Base-by-base conservation (phyloP, 2,797 vertebrate genomes). In the Phylloscopus collybita region DNA sequence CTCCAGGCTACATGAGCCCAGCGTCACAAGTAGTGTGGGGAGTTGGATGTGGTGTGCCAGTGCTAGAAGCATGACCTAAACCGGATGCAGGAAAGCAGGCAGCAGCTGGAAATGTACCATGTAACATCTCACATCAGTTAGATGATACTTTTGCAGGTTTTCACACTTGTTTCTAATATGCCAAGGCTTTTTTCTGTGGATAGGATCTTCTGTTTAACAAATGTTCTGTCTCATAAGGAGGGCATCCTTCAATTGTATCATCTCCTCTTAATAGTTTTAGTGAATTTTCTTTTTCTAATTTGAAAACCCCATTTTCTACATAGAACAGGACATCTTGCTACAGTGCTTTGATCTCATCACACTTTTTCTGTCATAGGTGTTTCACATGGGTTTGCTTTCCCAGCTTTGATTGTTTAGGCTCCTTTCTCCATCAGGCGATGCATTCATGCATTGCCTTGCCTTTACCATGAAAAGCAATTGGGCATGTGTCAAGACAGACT, bases 1-100 rank as follows among this genome's bases (percentile, higher is more conserved):
- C 17, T 11, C n/a, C 1, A 1, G 11, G 45, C 42, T 83, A 18
- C 7, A 9, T 0, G 5, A 67, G 7, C n/a, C 36, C 44, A 51
- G 25, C 4, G 7, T 61, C 21, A 8, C 38, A 21, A 29, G 40
- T 8, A 45, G 10, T 4, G 10, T 25, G 26, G n/a, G 11, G 22
- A 65, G 16, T 13, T 1, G 14, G 22, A 54, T 2, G 1, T 3
- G 4, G 47, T 53, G 16, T 11, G 1, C 22, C 29, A 36, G 47
- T 3, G 8, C 54, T 50, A 45, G 38, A 65, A 62, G 9, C 4
- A 0, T 32, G 42, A 27, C 30, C 29, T 25, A 27, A 59, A 49
- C 27, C 64, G 65, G 49, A 51, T 51, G 19, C 15, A 67, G 44
- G 45, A 71, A 66, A 88, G n/a, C 16, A 51, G 29, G 59, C 16